A percentile compares a stretch with the other conserved stretches of the same genome.
These are phyloP conservation scores for Crocidura indochinensis DNA, from an alignment of 2,797 vertebrate species.

Conservation along the genomic window DNA sequence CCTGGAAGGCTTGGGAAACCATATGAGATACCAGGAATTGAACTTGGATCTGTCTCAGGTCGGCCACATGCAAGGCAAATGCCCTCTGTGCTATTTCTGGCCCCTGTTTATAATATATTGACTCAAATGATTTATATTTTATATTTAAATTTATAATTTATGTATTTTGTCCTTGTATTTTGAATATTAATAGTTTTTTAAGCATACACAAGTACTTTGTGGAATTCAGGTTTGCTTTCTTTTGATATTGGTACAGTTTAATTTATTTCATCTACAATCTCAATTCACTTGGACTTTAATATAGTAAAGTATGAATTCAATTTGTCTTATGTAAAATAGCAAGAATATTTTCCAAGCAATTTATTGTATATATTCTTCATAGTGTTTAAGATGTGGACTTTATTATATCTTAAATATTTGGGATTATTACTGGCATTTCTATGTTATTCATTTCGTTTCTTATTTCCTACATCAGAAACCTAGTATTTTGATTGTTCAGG, in stretches of 20 bases:
- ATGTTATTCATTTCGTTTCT: too few relatives aligned
- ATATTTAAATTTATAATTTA: neutral
- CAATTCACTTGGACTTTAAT: neutral
- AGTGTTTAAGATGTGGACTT: neutral
- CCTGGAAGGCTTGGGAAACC: too few relatives aligned
- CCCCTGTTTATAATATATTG: neutral
- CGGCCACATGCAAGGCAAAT: too few relatives aligned
- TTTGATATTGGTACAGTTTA: neutral
- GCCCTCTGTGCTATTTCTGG: too few relatives aligned
- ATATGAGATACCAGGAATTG: too few relatives aligned
- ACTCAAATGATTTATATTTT: neutral
- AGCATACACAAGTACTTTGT: neutral
- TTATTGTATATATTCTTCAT: slow-evolving; percentile 31
- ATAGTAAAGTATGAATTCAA: neutral
- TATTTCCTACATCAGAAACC: neutral
- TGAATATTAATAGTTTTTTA: slow-evolving; percentile 3
- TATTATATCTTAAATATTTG: neutral
- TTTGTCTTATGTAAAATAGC: slow-evolving; percentile 45
- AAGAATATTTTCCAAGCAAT: neutral
- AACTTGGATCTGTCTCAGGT: too few relatives aligned
- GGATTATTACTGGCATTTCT: slow-evolving; percentile 32
- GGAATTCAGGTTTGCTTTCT: slow-evolving; percentile 48
- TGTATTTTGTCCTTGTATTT: neutral
- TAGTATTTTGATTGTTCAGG: slow-evolving; percentile 7
- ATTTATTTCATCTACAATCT: neutral